Base-by-base conservation (phyloP, 1,140 invertebrate species). In the Centruroides vittatus region DNA sequence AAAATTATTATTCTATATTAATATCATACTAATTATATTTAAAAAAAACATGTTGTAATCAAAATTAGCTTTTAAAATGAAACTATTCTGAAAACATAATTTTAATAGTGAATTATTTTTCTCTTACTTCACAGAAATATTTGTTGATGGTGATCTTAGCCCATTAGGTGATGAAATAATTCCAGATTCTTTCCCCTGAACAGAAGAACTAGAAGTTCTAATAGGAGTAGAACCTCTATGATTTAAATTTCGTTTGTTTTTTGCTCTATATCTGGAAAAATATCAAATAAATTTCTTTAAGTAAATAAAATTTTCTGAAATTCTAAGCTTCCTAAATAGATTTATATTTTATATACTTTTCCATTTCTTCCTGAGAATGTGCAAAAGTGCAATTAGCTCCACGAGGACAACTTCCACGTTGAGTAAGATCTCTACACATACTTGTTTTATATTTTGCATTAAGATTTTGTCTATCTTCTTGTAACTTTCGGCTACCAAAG, bases 381-480 rank as follows among this genome's bases (percentile, higher is more conserved):
- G 90, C 89, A 78, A 93, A 95, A 0, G 89, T 93, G 73, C 93
- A 97, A 68, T 83, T 84, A 23, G 81, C 82, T 5, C 89, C 87
- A 36, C 91, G 77, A 0, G 92, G 91, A 75, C 92, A 96, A 47
- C 79, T 83, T 0, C 86, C 83, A 12, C 86, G 78, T 4, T 84
- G 75, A 1, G 84, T 80, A 4, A 92, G 76, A 74, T 94, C 91
- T 5, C 91, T 79, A 68, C 92, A 96, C 81, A 93, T 84, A 68
- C 86, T 89, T 7, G 92, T 88, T 78, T 94, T 94, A 72, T 93
- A 94, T 70, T 88, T 89, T 3, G 81, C 74, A 71, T 85, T 83
- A 58, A 85, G 83, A 46, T 80, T 78, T 5, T 80, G 76, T 53
- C 78, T 74, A 3, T 78, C 73, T 13, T 76, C 74, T 36, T 70